Evolutionary conservation across 2,797 vertebrate species (phyloP).

Genomic region (Scolopax bukidnonensis): DNA sequence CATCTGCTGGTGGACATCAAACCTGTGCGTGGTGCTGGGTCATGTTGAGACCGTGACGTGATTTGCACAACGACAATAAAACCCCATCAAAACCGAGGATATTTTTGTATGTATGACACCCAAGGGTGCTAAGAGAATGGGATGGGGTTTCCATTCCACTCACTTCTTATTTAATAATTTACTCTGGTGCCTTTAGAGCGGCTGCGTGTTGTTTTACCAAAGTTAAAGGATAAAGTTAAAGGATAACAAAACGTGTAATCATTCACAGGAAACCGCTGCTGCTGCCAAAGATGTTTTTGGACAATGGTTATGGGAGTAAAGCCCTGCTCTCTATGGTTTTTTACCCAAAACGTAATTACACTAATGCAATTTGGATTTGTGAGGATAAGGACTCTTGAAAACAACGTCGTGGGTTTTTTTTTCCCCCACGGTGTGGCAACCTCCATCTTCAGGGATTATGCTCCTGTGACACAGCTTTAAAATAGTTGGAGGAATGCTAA

Average conservation of each 20-base stretch:
- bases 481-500: neutral
- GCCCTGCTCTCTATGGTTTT: neutral
- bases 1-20: neutral
- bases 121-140: neutral
- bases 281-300: neutral
- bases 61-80: neutral
- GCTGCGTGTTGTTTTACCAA: neutral
- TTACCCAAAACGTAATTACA: neutral
- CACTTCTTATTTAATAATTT: neutral
- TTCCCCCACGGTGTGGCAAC: no score
- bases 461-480: neutral
- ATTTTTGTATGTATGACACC: neutral
- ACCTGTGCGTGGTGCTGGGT: neutral
- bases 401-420: neutral
- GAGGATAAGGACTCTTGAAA: no score
- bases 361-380: neutral
- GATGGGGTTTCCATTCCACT: neutral
- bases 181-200: neutral
- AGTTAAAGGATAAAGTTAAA: slow-evolving; percentile 66
- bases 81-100: neutral
- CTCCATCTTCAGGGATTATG: accelerated
- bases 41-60: accelerated
- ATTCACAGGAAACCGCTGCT: neutral
- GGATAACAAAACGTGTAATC: neutral
- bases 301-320: neutral